phyloP scores from a whole-genome alignment of 2,113 vertebrate genomes.

The Noctilio leporinus region DNA sequence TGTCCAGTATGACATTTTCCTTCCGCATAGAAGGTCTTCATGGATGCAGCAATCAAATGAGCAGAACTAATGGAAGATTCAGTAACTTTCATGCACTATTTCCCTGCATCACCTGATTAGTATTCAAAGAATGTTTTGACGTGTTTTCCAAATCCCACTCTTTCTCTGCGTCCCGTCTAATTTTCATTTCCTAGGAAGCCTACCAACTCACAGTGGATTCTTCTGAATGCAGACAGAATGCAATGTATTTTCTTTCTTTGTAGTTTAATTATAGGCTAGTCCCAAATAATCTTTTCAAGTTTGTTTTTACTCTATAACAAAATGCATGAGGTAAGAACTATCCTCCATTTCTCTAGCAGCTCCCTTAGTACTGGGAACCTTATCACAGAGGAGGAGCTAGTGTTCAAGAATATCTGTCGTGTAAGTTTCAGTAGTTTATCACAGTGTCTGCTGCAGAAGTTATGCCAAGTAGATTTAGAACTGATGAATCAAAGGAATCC shows the following conservation, averaged over 20 bases:
- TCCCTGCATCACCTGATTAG: neutral
- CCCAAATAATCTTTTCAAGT: neutral
- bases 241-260: neutral
- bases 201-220: neutral
- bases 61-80: neutral
- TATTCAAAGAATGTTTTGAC: neutral
- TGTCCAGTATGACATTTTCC: neutral
- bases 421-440: neutral
- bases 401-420: neutral
- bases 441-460: neutral
- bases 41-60: neutral
- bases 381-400: neutral
- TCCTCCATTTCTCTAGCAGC: neutral
- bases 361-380: neutral
- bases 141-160: neutral
- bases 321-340: neutral
- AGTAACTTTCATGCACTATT: neutral
- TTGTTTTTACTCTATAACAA: neutral
- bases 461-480: neutral
- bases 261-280: neutral
- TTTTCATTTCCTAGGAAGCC: neutral
- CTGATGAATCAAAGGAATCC: neutral
- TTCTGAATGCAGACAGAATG: neutral
- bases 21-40: neutral
- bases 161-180: neutral